Percentiles rank a stretch among this genome's conserved stretches.
These are phyloP conservation scores for Epistrophella euchroma DNA, from an alignment of 2,888 invertebrate genomes.

Conservation along the genomic window DNA sequence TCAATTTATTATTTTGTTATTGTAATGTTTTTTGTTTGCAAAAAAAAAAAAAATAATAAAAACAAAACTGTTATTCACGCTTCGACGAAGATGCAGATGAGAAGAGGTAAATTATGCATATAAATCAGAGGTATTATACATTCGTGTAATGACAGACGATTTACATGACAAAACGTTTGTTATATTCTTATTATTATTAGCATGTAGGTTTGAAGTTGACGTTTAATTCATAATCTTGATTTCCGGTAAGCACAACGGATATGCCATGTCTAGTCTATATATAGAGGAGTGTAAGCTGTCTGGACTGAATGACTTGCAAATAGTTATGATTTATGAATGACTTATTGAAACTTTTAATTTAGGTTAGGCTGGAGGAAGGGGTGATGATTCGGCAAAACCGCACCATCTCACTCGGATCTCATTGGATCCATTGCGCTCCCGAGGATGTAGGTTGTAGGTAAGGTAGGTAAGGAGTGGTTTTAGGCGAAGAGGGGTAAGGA, in stretches of 20 bases:
- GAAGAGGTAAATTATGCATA: constrained; percentile 69
- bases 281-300: not conserved
- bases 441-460: no score
- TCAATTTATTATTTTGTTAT: constrained; percentile 64
- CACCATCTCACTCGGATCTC: no score
- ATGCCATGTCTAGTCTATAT: not conserved
- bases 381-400: no score
- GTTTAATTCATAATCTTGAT: constrained; percentile 70
- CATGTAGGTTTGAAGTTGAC: constrained; percentile 58
- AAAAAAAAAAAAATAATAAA: constrained; percentile 12
- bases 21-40: constrained; percentile 54
- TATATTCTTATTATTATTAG: constrained; percentile 35
- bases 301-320: not conserved
- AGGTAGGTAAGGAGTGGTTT: no score
- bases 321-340: not conserved
- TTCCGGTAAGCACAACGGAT: constrained; percentile 48
- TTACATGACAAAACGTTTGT: constrained; percentile 74
- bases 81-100: constrained; percentile 58
- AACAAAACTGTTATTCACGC: constrained; percentile 60
- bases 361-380: no score
- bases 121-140: constrained; percentile 57
- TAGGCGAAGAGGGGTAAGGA: no score
- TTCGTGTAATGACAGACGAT: constrained; percentile 54
- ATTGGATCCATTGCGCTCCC: no score
- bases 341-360: not conserved